phyloP scores from a whole-genome alignment of 2,888 invertebrate genomes.

The Melitaea athalia region DNA sequence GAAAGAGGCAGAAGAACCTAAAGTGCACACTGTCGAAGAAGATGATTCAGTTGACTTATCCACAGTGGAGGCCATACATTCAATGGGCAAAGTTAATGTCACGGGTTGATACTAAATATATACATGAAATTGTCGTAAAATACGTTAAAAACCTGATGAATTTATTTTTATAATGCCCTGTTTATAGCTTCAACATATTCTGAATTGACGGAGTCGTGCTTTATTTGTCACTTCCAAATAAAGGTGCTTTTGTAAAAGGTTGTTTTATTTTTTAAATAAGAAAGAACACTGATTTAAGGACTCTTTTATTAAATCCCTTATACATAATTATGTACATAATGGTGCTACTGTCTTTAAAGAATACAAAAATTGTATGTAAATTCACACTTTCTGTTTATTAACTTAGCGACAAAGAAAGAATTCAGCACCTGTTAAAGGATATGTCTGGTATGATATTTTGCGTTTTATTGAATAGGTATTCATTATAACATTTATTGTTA shows the following conservation, averaged over 20 bases:
- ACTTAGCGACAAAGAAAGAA: constrained; percentile 15
- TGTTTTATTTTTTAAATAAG: constrained; percentile 6
- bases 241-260: constrained; percentile 6
- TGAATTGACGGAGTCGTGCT: background rate
- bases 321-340: constrained; percentile 21
- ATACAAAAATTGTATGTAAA: constrained; percentile 13
- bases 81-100: constrained; percentile 72
- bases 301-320: constrained; percentile 18
- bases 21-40: constrained; percentile 42
- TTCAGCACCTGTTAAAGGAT: constrained; percentile 35
- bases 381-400: background rate
- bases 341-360: constrained; percentile 7
- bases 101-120: constrained; percentile 46
- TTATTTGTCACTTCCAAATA: constrained; percentile 7
- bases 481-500: constrained; percentile 34
- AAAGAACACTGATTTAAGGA: background rate
- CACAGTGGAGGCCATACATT: constrained; percentile 82
- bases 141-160: constrained; percentile 1
- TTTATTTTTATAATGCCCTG: constrained; percentile 7
- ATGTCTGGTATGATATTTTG: constrained; percentile 30
- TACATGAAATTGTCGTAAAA: background rate
- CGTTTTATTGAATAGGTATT: constrained; percentile 24
- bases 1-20: constrained; percentile 47
- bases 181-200: constrained; percentile 1
- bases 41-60: constrained; percentile 88